Base-by-base conservation (phyloP, 2,888 invertebrate species). In the Zhengitettix transpicula region DNA sequence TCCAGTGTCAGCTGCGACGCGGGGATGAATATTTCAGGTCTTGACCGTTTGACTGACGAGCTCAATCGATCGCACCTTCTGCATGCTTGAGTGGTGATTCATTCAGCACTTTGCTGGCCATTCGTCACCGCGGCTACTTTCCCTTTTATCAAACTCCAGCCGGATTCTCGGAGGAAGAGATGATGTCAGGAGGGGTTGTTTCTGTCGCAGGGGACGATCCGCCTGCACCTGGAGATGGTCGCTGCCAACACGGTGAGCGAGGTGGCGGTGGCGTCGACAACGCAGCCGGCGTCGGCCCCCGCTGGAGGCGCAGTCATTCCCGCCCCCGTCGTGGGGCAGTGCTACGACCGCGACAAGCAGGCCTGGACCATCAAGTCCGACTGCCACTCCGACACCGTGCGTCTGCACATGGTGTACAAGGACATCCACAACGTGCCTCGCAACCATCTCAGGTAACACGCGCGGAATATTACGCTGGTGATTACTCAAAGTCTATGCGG, bases 281-380 rank as follows among this genome's bases (percentile, higher is more conserved):
- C 59, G 11, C 53, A 51, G 7, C 55, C 59, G 54, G 57, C 59
- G 54, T 62, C 61, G 15, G 55, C 56, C 51, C 59, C 61, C 16
- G 54, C 58, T 12, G 62, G 55, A 59, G 62, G 28, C 57, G 63
- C 51, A 17, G 75, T 81, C 1, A 75, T 81, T 1, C 76, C 80
- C 0, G 78, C 79, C 0, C 81, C 81, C 0, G 78, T 81, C 41
- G 76, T 78, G 9, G 75, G 78, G 41, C 80, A 80, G 12, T 85
- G 87, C 70, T 88, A 87, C 72, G 89, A 89, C 71, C 76, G 86
- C 11, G 89, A 89, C 72, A 88, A 88, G 68, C 85, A 84, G 67
- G 85, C 85, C 9, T 88, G 89, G 89, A 78, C 83, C 58, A 76
- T 89, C 60, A 82, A 87, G 65, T 84, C 85, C 52, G 88, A 89